Percentiles rank a stretch among this genome's conserved stretches.
These are phyloP conservation scores for Rhinophrynus dorsalis DNA, from an alignment of 2,797 vertebrate species.

Conservation along the genomic window DNA sequence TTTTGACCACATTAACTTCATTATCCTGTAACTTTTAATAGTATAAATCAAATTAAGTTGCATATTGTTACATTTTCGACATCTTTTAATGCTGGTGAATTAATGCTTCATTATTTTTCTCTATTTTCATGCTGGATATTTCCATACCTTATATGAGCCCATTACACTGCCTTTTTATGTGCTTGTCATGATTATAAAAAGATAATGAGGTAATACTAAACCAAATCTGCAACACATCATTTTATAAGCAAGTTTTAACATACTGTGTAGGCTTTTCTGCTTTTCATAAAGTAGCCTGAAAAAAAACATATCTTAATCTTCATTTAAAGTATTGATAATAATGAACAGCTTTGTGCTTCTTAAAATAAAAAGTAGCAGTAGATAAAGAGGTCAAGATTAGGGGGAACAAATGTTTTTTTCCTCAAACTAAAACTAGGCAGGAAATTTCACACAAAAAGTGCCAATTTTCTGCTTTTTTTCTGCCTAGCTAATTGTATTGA, in stretches of 20 bases:
- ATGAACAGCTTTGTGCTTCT: no score
- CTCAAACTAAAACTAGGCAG: no score
- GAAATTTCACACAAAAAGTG: no score
- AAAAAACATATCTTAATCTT: no score
- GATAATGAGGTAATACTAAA: constrained; percentile 36
- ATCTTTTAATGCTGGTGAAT: constrained; percentile 41
- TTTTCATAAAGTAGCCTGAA: no score
- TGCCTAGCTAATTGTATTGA: no score
- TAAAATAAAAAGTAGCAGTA: no score
- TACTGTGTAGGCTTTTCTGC: neutral
- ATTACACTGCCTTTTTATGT: constrained; percentile 39
- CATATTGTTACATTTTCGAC: constrained; percentile 37
- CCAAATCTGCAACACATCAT: constrained; percentile 10
- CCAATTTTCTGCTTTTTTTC: no score
- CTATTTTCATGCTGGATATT: constrained; percentile 39
- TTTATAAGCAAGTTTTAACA: neutral
- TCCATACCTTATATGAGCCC: constrained; percentile 36
- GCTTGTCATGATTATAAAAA: constrained; percentile 40
- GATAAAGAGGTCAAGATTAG: no score
- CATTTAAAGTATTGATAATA: no score
- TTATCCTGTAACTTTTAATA: constrained; percentile 46
- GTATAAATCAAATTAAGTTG: constrained; percentile 40
- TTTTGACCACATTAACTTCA: constrained; percentile 39
- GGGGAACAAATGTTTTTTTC: no score
- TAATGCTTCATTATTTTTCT: constrained; percentile 44